A percentile compares a stretch with the other conserved stretches of the same genome.
Conservation (phyloP, 2,888 invertebrate genomes). For the Torymus tubicola region DNA sequence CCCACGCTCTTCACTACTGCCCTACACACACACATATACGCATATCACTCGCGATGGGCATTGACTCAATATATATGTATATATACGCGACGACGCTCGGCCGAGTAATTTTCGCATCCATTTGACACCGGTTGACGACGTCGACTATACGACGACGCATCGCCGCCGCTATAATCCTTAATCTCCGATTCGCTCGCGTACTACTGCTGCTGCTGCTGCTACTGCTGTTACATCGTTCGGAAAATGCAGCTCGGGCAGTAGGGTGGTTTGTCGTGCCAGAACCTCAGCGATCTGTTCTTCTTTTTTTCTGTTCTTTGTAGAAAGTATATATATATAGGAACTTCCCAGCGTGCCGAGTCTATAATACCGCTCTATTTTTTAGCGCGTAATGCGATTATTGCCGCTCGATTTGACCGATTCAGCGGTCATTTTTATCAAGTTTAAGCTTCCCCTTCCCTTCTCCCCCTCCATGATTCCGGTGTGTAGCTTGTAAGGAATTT, state of each 20-base stretch:
- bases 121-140: neutral
- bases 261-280: neutral
- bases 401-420: conserved; percentile 48
- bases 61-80: neutral
- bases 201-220: neutral
- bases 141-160: too few relatives aligned
- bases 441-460: conserved; percentile 30
- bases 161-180: conserved; percentile 12
- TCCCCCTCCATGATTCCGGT: too few relatives aligned
- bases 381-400: conserved; percentile 41
- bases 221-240: conserved; percentile 8
- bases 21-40: neutral
- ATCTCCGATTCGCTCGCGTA: conserved; percentile 22
- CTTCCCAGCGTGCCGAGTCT: too few relatives aligned
- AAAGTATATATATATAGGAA: too few relatives aligned
- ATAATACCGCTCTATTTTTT: conserved; percentile 20
- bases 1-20: too few relatives aligned
- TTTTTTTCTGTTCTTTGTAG: neutral
- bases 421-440: conserved; percentile 53
- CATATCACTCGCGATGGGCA: neutral
- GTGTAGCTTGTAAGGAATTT: conserved; percentile 22
- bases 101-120: conserved; percentile 15
- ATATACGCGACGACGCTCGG: neutral
- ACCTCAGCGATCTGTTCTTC: conserved; percentile 5
- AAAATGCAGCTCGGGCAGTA: conserved; percentile 14